Evolutionary conservation across 2,888 invertebrate genomes (phyloP).

Genomic region (Rambutsinella grinnellia): DNA sequence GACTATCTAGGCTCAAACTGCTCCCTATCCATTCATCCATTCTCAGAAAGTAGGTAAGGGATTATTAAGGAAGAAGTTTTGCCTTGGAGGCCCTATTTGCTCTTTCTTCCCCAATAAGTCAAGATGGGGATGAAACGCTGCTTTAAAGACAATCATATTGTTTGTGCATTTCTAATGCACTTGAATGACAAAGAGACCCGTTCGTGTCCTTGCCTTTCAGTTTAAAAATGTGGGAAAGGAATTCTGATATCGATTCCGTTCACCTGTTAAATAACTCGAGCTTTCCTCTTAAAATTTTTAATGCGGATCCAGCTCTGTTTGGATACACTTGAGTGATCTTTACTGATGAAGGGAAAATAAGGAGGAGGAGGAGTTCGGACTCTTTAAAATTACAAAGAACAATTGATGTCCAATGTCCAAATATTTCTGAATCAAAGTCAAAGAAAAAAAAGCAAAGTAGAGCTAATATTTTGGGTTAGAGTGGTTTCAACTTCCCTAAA

Average conservation of each 20-base stretch:
- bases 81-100: slow-evolving; percentile 1
- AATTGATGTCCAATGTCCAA: slow-evolving; percentile 15
- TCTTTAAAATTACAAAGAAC: not conserved
- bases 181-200: slow-evolving; percentile 9
- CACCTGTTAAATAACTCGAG: slow-evolving; percentile 4
- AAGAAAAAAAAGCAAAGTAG: not conserved
- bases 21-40: not conserved
- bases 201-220: slow-evolving; percentile 16
- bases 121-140: slow-evolving; percentile 4
- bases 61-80: not conserved
- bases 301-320: too few relatives aligned
- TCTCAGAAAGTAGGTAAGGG: slow-evolving; percentile 1
- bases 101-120: slow-evolving; percentile 15
- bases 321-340: too few relatives aligned
- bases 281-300: too few relatives aligned
- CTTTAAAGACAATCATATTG: not conserved
- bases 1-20: not conserved
- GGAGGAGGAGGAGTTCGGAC: not conserved
- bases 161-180: not conserved
- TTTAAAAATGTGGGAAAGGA: slow-evolving; percentile 36
- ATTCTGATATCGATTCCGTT: slow-evolving; percentile 10
- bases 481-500: too few relatives aligned
- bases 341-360: too few relatives aligned
- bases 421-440: slow-evolving; percentile 15
- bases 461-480: not conserved